Percentiles rank a stretch among this genome's conserved stretches.
Evolutionary conservation across 2,113 vertebrate genomes (phyloP).

Genomic region (Rhea pennata): DNA sequence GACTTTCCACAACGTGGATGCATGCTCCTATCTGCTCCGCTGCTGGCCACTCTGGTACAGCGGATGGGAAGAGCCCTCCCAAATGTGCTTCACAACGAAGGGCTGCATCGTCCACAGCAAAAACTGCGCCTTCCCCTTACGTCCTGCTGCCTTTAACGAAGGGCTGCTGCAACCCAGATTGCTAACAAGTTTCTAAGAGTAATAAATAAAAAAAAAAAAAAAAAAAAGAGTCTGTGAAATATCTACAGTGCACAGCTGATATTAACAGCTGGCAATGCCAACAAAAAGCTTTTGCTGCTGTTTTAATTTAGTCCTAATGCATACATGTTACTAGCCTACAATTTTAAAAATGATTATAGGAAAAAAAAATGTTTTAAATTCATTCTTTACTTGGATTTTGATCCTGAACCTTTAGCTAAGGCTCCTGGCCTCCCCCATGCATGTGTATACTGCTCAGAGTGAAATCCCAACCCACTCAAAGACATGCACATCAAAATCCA

Average conservation of each 20-base stretch:
- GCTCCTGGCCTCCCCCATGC: neutral
- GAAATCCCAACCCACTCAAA: neutral
- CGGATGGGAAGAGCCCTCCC: neutral
- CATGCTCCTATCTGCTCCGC: rapidly evolving
- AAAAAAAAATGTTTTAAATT: neutral
- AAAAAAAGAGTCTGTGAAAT: neutral
- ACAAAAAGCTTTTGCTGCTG: neutral
- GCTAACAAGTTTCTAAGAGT: neutral
- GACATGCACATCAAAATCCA: neutral
- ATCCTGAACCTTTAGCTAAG: neutral
- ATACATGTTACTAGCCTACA: rapidly evolving
- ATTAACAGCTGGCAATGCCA: neutral
- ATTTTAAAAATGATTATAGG: neutral
- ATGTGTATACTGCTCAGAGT: neutral
- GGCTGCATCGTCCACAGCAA: neutral
- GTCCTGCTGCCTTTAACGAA: neutral
- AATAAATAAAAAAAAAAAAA: neutral
- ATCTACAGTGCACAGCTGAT: neutral
- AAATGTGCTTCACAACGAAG: rapidly evolving
- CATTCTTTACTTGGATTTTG: neutral
- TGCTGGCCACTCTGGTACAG: neutral
- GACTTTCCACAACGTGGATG: neutral
- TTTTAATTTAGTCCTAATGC: neutral
- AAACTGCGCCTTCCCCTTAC: neutral
- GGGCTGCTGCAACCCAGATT: neutral